Conservation (phyloP, 2,113 vertebrate genomes). For the Misgurnus anguillicaudatus region DNA sequence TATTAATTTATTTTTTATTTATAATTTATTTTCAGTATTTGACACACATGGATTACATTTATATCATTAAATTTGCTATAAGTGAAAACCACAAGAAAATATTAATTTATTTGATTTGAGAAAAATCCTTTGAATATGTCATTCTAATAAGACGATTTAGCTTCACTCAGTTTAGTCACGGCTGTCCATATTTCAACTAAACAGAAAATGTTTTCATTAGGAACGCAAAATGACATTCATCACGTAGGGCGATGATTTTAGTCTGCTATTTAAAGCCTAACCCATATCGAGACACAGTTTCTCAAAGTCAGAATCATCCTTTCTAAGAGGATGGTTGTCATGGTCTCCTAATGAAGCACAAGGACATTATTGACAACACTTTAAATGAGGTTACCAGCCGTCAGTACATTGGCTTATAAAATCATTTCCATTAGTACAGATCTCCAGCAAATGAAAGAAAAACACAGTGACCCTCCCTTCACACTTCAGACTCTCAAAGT, state of each 20-base stretch:
- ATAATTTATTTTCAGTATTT: background rate
- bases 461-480: slow-evolving; percentile 61
- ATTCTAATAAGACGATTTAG: background rate
- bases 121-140: background rate
- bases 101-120: background rate
- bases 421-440: slow-evolving; percentile 70
- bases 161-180: slow-evolving; percentile 24
- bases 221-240: background rate
- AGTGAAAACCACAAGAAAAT: background rate
- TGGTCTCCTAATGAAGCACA: slow-evolving; percentile 71
- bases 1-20: background rate
- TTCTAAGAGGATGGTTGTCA: slow-evolving; percentile 35
- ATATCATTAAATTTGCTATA: background rate
- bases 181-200: background rate
- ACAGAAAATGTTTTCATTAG: background rate
- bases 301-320: slow-evolving; percentile 26
- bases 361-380: slow-evolving; percentile 72
- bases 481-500: slow-evolving; percentile 53
- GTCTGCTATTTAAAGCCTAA: slow-evolving; percentile 27
- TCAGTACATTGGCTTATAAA: slow-evolving; percentile 73
- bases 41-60: background rate
- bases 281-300: slow-evolving; percentile 15
- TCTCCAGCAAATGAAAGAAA: slow-evolving; percentile 61
- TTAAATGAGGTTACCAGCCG: slow-evolving; percentile 72
- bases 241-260: slow-evolving; percentile 11